phyloP scores from a whole-genome alignment of 2,797 vertebrate species.

The Smutsia temminckii region DNA sequence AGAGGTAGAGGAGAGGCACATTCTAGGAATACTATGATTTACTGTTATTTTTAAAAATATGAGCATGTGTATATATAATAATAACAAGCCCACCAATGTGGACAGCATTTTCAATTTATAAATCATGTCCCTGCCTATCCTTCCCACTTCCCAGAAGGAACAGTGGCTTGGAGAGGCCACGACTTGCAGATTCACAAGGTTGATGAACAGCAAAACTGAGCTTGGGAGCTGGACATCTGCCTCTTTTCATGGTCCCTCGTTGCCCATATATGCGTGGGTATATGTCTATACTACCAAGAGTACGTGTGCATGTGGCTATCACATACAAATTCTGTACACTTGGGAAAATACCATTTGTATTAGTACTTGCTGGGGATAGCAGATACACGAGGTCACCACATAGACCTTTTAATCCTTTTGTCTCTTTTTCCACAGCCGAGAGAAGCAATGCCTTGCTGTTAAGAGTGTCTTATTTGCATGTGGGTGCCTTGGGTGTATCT shows the following conservation, averaged over 20 bases:
- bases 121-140: neutral
- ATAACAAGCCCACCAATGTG: neutral
- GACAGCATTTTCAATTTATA: neutral
- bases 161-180: neutral
- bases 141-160: neutral
- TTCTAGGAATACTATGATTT: neutral
- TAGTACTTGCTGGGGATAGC: neutral
- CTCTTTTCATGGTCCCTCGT: accelerated
- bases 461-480: neutral
- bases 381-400: neutral
- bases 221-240: neutral
- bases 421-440: neutral
- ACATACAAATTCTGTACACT: too few relatives aligned
- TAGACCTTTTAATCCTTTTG: neutral
- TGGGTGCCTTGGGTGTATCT: neutral
- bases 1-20: neutral
- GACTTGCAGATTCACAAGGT: neutral
- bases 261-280: neutral
- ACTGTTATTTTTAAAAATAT: neutral
- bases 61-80: neutral
- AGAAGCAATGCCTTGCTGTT: neutral
- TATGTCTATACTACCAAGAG: neutral
- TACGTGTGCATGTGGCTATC: accelerated
- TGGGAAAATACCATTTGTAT: accelerated
- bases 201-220: neutral